Conservation (phyloP, 2,797 vertebrate species). For the Hypotaenidia okinawae region DNA sequence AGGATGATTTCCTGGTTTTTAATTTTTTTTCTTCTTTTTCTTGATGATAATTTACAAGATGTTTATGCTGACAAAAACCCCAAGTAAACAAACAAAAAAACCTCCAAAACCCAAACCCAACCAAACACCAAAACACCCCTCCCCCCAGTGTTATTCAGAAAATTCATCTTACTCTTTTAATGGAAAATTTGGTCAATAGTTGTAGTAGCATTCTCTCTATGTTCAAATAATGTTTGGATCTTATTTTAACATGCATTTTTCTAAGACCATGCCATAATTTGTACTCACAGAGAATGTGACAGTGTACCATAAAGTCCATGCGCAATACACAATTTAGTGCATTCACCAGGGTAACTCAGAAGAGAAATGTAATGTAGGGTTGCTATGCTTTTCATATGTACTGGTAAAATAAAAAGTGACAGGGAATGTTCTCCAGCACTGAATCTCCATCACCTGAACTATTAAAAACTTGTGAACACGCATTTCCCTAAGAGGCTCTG, state of each 20-base stretch:
- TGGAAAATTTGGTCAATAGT: neutral
- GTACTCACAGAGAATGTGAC: neutral
- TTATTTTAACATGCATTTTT: neutral
- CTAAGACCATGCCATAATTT: neutral
- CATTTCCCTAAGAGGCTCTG: neutral
- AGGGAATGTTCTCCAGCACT: neutral
- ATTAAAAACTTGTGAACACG: neutral
- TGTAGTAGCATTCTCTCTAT: neutral
- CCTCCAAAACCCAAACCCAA: neutral
- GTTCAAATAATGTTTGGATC: neutral
- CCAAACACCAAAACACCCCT: no score
- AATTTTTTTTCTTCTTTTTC: neutral
- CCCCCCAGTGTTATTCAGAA: neutral
- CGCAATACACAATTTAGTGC: neutral
- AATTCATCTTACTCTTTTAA: neutral
- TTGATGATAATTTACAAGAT: neutral
- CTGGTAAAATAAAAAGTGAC: neutral
- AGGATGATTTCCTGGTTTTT: neutral
- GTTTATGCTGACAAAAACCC: fast-evolving
- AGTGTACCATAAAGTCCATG: neutral
- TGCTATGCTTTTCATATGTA: neutral
- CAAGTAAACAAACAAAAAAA: neutral
- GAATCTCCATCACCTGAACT: neutral
- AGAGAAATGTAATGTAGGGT: neutral
- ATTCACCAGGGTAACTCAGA: neutral